Evolutionary conservation across 2,113 vertebrate species (phyloP).

Genomic region (Arenaria interpres): DNA sequence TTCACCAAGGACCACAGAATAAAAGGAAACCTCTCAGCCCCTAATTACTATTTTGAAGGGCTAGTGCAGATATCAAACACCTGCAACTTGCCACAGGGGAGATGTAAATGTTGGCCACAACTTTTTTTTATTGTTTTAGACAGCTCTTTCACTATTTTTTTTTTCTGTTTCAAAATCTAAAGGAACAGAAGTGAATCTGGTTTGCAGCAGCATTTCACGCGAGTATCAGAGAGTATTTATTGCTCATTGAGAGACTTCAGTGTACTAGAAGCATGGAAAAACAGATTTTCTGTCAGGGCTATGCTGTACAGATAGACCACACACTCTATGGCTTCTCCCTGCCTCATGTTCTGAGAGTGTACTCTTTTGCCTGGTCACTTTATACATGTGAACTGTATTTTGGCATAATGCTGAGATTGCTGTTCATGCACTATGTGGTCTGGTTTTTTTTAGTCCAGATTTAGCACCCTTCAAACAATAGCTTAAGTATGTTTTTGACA

Average conservation of each 20-base stretch:
- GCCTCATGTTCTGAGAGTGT: background rate
- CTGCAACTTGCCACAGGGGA: background rate
- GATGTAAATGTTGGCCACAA: background rate
- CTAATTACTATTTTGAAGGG: background rate
- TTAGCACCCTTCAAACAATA: background rate
- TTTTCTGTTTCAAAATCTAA: background rate
- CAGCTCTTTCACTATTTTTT: background rate
- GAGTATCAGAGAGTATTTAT: background rate
- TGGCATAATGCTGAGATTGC: background rate
- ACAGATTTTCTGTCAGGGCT: background rate
- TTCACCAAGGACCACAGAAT: background rate
- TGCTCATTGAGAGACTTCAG: background rate
- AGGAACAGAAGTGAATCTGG: background rate
- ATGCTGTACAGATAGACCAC: background rate
- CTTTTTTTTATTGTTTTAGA: background rate
- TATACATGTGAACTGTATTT: rapidly evolving
- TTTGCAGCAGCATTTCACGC: background rate
- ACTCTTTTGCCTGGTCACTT: background rate
- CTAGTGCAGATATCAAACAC: background rate
- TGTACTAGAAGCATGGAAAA: background rate
- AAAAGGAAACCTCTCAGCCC: background rate
- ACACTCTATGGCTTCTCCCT: background rate
- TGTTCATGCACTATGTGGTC: background rate
- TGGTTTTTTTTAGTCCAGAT: background rate
- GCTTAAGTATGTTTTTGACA: background rate